A percentile compares a stretch with the other conserved stretches of the same genome.
Conservation (phyloP, 2,888 invertebrate genomes). For the Galeopsomyia nigrocyanea region DNA sequence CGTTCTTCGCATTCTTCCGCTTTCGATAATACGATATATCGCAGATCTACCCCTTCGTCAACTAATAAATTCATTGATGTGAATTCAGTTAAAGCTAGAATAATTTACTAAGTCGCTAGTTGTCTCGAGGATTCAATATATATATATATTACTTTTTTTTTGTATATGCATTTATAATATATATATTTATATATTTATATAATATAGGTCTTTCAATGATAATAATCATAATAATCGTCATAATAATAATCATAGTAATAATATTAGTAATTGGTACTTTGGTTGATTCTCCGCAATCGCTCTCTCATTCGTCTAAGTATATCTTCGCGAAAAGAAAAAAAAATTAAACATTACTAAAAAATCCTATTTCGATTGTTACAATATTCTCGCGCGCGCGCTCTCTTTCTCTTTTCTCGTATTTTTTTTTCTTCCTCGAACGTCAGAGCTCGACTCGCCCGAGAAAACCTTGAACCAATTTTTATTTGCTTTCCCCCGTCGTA, state of each 20-base stretch:
- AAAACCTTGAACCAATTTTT: slow-evolving; percentile 36
- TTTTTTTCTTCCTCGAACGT: slow-evolving; percentile 4
- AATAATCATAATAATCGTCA: slow-evolving; percentile 50
- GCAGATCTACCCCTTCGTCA: slow-evolving; percentile 11
- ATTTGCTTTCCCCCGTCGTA: slow-evolving; percentile 14
- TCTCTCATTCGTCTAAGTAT: neutral
- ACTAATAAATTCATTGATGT: slow-evolving; percentile 52
- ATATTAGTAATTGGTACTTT: slow-evolving; percentile 79
- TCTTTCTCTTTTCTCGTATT: neutral
- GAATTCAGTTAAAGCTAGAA: slow-evolving; percentile 62
- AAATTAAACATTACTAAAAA: slow-evolving; percentile 25
- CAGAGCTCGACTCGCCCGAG: slow-evolving; percentile 11
- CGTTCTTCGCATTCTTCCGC: neutral
- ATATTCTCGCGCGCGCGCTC: slow-evolving; percentile 20
- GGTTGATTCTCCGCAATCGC: slow-evolving; percentile 68
- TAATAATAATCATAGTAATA: slow-evolving; percentile 67
- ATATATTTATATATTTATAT: slow-evolving; percentile 50
- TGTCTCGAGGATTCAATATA: slow-evolving; percentile 53
- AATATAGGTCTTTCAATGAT: slow-evolving; percentile 55
- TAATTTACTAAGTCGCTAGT: slow-evolving; percentile 65
- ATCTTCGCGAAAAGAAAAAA: no score
- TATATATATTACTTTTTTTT: slow-evolving; percentile 58
- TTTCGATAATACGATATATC: slow-evolving; percentile 34
- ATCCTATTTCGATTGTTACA: slow-evolving; percentile 36
- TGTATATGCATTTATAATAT: slow-evolving; percentile 69